phyloP scores from a whole-genome alignment of 2,888 invertebrate species.

The Anarsia innoxiella region DNA sequence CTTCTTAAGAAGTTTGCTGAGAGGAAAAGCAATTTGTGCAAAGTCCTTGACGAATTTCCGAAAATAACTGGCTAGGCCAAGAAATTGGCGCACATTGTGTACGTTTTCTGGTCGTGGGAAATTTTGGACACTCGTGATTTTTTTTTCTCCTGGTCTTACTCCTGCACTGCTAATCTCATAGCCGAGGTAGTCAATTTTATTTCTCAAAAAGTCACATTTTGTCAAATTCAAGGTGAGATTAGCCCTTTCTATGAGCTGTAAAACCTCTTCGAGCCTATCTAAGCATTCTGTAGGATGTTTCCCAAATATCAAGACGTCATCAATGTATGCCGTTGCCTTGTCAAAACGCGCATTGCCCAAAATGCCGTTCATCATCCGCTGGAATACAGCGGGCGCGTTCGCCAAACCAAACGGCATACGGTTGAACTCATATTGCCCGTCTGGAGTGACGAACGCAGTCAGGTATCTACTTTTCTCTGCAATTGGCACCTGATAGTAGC shows the following conservation, averaged over 20 bases:
- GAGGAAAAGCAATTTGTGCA: too few species aligned
- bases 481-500: slow-evolving; percentile 18
- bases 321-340: slow-evolving; percentile 14
- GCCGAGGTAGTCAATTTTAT: neutral
- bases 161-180: neutral
- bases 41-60: too few species aligned
- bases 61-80: too few species aligned
- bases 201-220: neutral
- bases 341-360: slow-evolving; percentile 12
- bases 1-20: too few species aligned
- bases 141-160: too few species aligned
- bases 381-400: slow-evolving; percentile 35
- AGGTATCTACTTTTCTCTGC: slow-evolving; percentile 10
- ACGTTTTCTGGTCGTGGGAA: too few species aligned
- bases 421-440: slow-evolving; percentile 31
- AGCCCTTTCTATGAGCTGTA: neutral
- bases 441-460: slow-evolving; percentile 38
- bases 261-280: neutral
- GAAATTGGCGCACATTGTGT: too few species aligned
- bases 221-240: neutral
- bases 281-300: neutral
- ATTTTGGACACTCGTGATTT: too few species aligned
- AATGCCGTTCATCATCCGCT: slow-evolving; percentile 21
- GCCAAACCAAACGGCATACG: slow-evolving; percentile 38
- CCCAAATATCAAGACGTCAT: neutral